Evolutionary conservation across 2,888 invertebrate genomes (phyloP), one percentile per base, ranked within the genome.

Genomic region (Synergus gifuensis): DNA sequence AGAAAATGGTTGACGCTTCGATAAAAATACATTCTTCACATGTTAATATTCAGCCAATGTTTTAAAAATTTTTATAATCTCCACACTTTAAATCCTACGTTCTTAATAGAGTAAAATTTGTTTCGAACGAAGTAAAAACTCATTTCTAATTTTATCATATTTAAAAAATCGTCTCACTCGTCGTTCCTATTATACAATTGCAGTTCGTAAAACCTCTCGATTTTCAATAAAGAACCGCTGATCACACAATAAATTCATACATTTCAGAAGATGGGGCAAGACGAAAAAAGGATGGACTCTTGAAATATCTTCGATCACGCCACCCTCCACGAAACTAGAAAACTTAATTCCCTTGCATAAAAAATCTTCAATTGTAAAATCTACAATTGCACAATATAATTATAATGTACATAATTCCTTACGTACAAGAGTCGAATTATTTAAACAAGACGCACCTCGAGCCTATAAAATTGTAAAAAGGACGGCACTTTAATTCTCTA

Each of bases 401-500:
- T 28, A 36, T 36, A 36, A 36, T 66, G 18, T 42, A 66, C 66
- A 66, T 44, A 67, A 46, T 67, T 44, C 22, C 46, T 22, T 40
- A 8, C 8, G 66, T 66, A n/a, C 40, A 66, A 8, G n/a, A 66
- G 8, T 66, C n/a, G 42, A 42, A 44, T 44, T 66, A 18, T 66
- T 44, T 44, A 44, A 66, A 44, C 18, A 66, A 44, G 46, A 46
- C 8, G 46, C 46, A 46, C 49, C 2, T 16, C 16, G 14, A 11
- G 36, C 28, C 69, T 54, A 28, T 54, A 73, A 73, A 73, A 36
- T 54, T 73, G 49, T 16, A 54, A 49, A 73, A 36, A 54, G 69
- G 69, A 54, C 49, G 49, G 69, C 49, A 73, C 28, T 73, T 8
- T 69, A 44, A 66, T 66, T 44, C 40, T n/a, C 69, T 73, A 73